Conservation (phyloP, 2,113 vertebrate species). For the Cynocephalus volans region DNA sequence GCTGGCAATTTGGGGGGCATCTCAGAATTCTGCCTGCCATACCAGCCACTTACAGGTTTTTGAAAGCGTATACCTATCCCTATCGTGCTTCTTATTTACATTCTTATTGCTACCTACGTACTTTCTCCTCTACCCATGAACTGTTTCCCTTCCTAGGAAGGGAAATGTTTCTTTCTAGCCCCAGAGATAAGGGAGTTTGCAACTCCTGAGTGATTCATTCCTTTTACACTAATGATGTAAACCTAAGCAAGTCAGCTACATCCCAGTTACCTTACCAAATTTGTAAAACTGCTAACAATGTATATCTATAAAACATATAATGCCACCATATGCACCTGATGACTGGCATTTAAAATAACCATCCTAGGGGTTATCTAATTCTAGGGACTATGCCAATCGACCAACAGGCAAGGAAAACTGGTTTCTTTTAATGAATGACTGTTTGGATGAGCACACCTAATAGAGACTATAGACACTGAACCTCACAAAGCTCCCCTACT, state of each 20-base stretch:
- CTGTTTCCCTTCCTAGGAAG: not conserved
- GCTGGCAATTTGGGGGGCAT: too few relatives aligned
- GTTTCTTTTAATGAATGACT: not conserved
- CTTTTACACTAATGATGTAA: not conserved
- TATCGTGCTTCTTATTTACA: not conserved
- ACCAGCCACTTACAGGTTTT: not conserved
- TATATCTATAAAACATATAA: not conserved
- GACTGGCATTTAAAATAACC: not conserved
- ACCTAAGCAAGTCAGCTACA: not conserved
- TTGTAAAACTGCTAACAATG: not conserved
- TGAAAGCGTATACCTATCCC: not conserved
- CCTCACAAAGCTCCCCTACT: not conserved
- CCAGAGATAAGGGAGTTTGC: too few relatives aligned
- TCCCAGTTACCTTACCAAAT: not conserved
- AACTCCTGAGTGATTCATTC: fast-evolving
- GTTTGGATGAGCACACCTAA: not conserved
- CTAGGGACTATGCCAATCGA: too few relatives aligned
- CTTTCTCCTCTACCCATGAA: not conserved
- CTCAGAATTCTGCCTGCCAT: not conserved
- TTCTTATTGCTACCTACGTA: not conserved
- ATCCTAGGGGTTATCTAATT: not conserved
- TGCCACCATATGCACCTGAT: not conserved
- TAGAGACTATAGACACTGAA: not conserved
- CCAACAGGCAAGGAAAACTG: not conserved
- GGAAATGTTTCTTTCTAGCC: not conserved